phyloP scores from a whole-genome alignment of 2,113 vertebrate genomes.

The Holacanthus passer region DNA sequence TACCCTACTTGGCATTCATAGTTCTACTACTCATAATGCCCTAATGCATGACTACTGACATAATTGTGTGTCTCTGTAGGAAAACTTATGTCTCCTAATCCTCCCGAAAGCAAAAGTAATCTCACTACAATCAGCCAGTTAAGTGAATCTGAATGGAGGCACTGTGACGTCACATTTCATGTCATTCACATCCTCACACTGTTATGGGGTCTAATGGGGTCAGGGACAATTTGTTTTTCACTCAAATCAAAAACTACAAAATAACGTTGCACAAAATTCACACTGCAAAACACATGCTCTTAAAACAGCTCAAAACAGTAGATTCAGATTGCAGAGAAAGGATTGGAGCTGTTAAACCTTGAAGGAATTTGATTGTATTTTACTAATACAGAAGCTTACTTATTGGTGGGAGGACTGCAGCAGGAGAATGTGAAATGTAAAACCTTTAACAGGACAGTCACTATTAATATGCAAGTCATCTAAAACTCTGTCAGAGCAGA shows the following conservation, averaged over 20 bases:
- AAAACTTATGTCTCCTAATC: background rate
- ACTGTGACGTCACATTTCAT: background rate
- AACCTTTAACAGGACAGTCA: background rate
- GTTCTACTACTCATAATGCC: background rate
- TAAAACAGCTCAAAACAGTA: background rate
- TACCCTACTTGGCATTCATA: background rate
- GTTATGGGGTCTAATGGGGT: background rate
- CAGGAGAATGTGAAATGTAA: background rate
- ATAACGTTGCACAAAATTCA: background rate
- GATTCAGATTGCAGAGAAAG: background rate
- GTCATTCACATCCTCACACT: background rate
- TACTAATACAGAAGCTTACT: too few species aligned
- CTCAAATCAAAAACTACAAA: background rate
- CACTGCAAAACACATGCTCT: background rate
- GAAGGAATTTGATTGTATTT: too few species aligned
- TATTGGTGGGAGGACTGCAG: background rate
- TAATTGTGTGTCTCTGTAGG: background rate
- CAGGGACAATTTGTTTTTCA: background rate
- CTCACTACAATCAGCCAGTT: too few species aligned
- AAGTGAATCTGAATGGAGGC: background rate
- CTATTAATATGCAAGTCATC: background rate
- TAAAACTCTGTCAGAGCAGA: background rate
- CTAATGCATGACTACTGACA: background rate
- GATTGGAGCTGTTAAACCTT: background rate
- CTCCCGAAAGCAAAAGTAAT: background rate